Evolutionary conservation across 2,888 invertebrate genomes (phyloP).

Genomic region (Trimorus sp.): DNA sequence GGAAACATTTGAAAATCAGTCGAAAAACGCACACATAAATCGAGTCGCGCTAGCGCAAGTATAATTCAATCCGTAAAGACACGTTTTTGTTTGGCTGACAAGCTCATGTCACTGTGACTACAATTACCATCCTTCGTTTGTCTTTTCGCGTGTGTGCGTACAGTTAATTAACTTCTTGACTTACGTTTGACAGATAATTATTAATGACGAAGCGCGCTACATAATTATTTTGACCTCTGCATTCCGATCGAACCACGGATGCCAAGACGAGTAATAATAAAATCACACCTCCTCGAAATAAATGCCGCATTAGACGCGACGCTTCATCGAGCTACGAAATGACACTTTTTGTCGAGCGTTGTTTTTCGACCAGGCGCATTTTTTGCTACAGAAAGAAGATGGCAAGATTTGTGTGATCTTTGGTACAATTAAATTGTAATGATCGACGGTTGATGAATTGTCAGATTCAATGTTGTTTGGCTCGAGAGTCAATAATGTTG

Average conservation of each 20-base stretch:
- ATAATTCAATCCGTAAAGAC: conserved; percentile 46
- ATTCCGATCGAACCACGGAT: conserved; percentile 51
- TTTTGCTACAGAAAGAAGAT: too few species aligned
- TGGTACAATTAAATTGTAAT: too few species aligned
- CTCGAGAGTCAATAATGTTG: too few species aligned
- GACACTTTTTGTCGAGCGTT: too few species aligned
- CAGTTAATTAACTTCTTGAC: conserved; percentile 63
- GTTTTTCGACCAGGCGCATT: too few species aligned
- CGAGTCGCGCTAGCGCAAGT: conserved; percentile 1
- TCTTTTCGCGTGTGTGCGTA: conserved; percentile 52
- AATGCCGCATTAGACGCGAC: conserved; percentile 32
- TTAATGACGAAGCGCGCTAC: conserved; percentile 54
- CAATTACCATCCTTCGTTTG: conserved; percentile 55
- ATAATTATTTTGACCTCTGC: conserved; percentile 64
- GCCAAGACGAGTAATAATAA: conserved; percentile 62
- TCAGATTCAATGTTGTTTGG: too few species aligned
- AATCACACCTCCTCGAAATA: conserved; percentile 55
- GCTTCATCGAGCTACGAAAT: neutral
- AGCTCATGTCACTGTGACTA: conserved; percentile 48
- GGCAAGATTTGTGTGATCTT: too few species aligned
- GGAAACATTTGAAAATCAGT: neutral
- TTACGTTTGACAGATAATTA: conserved; percentile 65
- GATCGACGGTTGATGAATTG: too few species aligned
- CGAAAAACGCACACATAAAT: conserved; percentile 26
- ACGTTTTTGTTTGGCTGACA: conserved; percentile 53